Evolutionary conservation across 37 sponge, comb jelly and placozoan genomes (phyloP).

Genomic region (Aphrocallistes beatrix): DNA sequence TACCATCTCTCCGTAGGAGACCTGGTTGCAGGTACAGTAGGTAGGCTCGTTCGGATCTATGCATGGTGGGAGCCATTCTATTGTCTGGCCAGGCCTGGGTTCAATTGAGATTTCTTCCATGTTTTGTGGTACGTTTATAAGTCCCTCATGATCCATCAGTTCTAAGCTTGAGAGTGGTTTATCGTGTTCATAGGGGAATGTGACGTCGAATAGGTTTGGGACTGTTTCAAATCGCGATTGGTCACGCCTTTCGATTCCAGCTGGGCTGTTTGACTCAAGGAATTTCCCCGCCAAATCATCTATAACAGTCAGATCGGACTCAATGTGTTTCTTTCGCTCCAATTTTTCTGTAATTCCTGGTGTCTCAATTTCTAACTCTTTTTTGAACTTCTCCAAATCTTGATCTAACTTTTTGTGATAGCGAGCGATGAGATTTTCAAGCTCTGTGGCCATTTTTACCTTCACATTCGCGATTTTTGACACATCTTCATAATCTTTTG

Average conservation of each 20-base stretch:
- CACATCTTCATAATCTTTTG: constrained; percentile 55
- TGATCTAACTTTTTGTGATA: constrained; percentile 54
- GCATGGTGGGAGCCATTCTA: not conserved
- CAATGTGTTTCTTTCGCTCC: constrained; percentile 53
- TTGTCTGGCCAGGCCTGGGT: not conserved
- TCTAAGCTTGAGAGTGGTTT: not conserved
- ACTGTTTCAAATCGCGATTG: constrained; percentile 14
- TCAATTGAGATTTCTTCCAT: not conserved
- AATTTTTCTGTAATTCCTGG: constrained; percentile 90
- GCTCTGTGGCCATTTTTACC: constrained; percentile 43
- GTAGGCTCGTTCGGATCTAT: constrained; percentile 88
- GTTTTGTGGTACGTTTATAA: not conserved
- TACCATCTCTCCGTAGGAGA: constrained; percentile 98
- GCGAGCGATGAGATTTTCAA: constrained; percentile 44
- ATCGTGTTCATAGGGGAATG: constrained; percentile 19
- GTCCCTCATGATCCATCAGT: not conserved
- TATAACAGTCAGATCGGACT: not conserved
- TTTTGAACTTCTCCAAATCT: constrained; percentile 78
- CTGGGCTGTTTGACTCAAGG: constrained; percentile 3
- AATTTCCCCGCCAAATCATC: not conserved
- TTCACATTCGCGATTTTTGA: constrained; percentile 46
- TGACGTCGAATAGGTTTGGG: not conserved
- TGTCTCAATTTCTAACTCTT: constrained; percentile 94
- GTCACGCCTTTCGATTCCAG: not conserved
- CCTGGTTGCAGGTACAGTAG: constrained; percentile 97